Percentiles rank a stretch among this genome's conserved stretches.
These are phyloP conservation scores for Drosophila emarginata DNA, from an alignment of 2,888 invertebrate genomes.

Conservation along the genomic window DNA sequence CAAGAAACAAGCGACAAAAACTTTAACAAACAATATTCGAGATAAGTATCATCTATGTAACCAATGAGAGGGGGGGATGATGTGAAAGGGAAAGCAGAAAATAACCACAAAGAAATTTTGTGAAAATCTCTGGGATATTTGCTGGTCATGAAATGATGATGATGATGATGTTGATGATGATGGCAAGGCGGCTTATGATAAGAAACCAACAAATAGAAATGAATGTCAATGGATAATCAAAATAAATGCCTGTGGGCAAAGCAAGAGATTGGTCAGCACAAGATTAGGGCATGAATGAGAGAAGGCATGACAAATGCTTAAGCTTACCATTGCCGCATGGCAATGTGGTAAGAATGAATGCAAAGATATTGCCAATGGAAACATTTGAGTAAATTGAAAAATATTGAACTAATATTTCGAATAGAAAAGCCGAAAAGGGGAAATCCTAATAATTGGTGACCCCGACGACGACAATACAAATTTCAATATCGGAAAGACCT, in stretches of 20 bases:
- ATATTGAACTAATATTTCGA: neutral
- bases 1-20: slow-evolving; percentile 50
- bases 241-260: slow-evolving; percentile 77
- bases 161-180: slow-evolving; percentile 50
- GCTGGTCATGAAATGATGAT: slow-evolving; percentile 58
- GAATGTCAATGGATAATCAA: slow-evolving; percentile 82
- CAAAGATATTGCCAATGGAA: neutral
- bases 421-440: no score
- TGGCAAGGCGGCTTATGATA: slow-evolving; percentile 62
- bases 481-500: no score
- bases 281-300: slow-evolving; percentile 1
- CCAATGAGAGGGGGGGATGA: slow-evolving; percentile 1
- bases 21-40: slow-evolving; percentile 37
- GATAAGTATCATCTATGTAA: neutral
- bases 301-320: slow-evolving; percentile 9
- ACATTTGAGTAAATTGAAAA: neutral
- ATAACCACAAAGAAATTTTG: slow-evolving; percentile 34
- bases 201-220: slow-evolving; percentile 80
- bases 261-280: slow-evolving; percentile 15
- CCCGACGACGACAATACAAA: neutral
- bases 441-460: neutral
- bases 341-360: neutral
- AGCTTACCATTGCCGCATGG: slow-evolving; percentile 1
- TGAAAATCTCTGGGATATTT: slow-evolving; percentile 28
- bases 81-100: neutral